Conservation (phyloP, 2,113 vertebrate species). For the Hypanus sabinus region DNA sequence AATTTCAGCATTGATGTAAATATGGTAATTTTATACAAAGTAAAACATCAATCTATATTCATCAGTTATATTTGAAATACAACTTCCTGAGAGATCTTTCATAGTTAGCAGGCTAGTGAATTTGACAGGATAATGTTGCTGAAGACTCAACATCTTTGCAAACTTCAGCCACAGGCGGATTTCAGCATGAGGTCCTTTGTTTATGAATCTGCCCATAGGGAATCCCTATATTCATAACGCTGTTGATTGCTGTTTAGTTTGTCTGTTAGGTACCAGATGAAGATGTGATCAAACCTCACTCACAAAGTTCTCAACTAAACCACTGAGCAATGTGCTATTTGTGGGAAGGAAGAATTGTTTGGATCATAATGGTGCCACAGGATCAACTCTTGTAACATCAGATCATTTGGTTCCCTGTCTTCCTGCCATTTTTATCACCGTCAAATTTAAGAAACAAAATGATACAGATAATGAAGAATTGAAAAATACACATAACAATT, state of each 20-base stretch:
- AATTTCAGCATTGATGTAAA: neutral
- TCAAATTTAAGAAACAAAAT: neutral
- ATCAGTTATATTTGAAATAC: neutral
- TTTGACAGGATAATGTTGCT: neutral
- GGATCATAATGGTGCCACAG: neutral
- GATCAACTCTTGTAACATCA: neutral
- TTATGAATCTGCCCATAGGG: neutral
- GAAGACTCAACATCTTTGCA: neutral
- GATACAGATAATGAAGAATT: neutral
- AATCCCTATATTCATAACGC: neutral
- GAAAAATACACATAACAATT: neutral
- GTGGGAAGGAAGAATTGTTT: neutral
- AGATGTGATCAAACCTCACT: neutral
- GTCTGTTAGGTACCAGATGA: neutral
- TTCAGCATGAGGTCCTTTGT: neutral
- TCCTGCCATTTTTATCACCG: neutral
- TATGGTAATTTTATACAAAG: neutral
- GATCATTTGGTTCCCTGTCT: neutral
- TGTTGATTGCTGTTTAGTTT: neutral
- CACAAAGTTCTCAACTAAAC: neutral
- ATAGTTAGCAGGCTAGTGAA: too few species aligned
- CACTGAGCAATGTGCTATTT: neutral
- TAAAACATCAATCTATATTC: neutral
- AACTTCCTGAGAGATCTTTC: neutral
- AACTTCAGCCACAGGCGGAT: neutral